Evolutionary conservation across 1,140 invertebrate species (phyloP).

Genomic region (Caenorhabditis inopinata): DNA sequence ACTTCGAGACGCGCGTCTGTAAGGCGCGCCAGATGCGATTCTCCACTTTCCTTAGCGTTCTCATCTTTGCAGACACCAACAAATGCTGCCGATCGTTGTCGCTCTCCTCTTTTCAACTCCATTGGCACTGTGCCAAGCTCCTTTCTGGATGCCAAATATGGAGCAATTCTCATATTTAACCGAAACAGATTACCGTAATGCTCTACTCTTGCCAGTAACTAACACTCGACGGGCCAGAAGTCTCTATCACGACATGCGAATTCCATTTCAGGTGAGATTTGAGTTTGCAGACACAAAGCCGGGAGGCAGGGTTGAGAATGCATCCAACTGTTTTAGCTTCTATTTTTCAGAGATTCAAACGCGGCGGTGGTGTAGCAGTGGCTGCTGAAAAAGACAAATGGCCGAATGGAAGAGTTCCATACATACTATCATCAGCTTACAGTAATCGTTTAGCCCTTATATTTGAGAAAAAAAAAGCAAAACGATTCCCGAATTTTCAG

Average conservation of each 20-base stretch:
- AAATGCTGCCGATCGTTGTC: not conserved
- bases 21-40: too few species aligned
- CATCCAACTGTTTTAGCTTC: slow-evolving; percentile 30
- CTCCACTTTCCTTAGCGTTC: not conserved
- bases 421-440: slow-evolving; percentile 62
- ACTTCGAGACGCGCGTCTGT: too few species aligned
- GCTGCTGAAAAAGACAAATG: slow-evolving; percentile 64
- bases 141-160: slow-evolving; percentile 22
- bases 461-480: too few species aligned
- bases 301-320: too few species aligned
- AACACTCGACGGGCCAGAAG: slow-evolving; percentile 8
- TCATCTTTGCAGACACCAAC: not conserved
- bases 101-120: not conserved
- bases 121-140: slow-evolving; percentile 12
- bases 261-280: slow-evolving; percentile 37
- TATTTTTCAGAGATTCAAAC: slow-evolving; percentile 35
- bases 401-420: slow-evolving; percentile 62
- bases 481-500: slow-evolving; percentile 50
- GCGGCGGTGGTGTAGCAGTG: slow-evolving; percentile 57
- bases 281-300: too few species aligned
- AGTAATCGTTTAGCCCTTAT: slow-evolving; percentile 56
- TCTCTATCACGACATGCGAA: slow-evolving; percentile 43
- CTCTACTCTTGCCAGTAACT: slow-evolving; percentile 5
- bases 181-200: slow-evolving; percentile 33
- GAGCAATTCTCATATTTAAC: slow-evolving; percentile 36